phyloP scores from a whole-genome alignment of 2,113 vertebrate genomes.

The Melanerpes formicivorus region DNA sequence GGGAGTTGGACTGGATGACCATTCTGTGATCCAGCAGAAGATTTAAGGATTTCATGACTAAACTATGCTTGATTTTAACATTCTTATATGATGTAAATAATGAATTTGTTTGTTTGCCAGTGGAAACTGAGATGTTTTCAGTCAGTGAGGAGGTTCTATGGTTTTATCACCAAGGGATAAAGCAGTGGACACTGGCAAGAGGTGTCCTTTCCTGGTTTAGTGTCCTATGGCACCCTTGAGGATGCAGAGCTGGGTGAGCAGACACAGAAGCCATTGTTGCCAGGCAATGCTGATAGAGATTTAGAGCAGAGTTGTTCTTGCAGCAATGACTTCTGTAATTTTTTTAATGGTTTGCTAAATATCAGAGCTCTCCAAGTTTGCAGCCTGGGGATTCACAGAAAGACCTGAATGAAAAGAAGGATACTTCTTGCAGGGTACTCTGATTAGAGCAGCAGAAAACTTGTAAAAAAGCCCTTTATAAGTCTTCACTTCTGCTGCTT shows the following conservation, averaged over 20 bases:
- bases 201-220: background rate
- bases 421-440: background rate
- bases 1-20: too few relatives aligned
- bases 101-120: background rate
- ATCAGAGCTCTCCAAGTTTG: background rate
- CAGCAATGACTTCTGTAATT: background rate
- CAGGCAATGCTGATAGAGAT: background rate
- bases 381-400: background rate
- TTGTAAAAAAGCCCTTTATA: background rate
- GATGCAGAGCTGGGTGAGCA: background rate
- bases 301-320: background rate
- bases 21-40: background rate
- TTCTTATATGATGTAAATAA: background rate
- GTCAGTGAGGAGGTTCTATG: background rate
- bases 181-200: background rate
- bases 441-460: background rate
- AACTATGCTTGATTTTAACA: background rate
- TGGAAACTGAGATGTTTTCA: background rate
- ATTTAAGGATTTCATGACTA: background rate
- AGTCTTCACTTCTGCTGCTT: background rate
- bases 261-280: background rate
- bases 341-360: background rate
- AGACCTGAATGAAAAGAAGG: background rate
- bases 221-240: background rate
- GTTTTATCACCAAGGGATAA: rapidly evolving